Evolutionary conservation across 2,888 invertebrate species (phyloP), one percentile per base, ranked within the genome.

Genomic region (Sclerodermus sp.): DNA sequence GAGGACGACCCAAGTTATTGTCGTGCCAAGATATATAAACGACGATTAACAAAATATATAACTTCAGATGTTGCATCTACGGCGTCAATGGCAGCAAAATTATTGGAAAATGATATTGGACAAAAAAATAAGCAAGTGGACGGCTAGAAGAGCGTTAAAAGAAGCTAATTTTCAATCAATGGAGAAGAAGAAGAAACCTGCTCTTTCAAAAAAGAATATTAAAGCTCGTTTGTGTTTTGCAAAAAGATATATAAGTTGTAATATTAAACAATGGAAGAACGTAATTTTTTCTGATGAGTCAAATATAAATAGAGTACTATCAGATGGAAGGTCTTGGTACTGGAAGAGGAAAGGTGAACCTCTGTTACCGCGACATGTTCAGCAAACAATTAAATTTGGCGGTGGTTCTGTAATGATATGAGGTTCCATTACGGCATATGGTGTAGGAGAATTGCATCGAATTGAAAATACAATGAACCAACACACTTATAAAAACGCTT

Each of bases 211-310:
- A 17, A 51, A 36, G 36, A 51, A 47, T 47, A 43, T 51, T 32
- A 46, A 38, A 36, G 30, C 34, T 34, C 46, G 44, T 50, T 53
- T 50, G 47, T 31, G 44, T 31, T 59, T 61, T 56, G 58, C 37
- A 17, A 54, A 57, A 49, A 56, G 55, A 50, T 52, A 55, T 50
- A 36, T 45, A 41, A 42, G 40, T 17, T 56, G 51, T 44, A 59
- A 47, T 42, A 38, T 34, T 2, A 51, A 55, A 30, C 45, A 49
- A 47, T 59, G 52, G 56, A 52, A 53, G 40, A 51, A 17, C 30
- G 53, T 58, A 57, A 51, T 57, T 45, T 61, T 51, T 45, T 42
- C 46, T 47, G 51, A 51, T 1, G 58, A 54, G 46, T 57, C 47
- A 30, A 47, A 49, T 49, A 57, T 62, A 47, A 45, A 49, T 51